These are phyloP conservation scores for Callyntrura sp. DNA, from an alignment of 2,888 invertebrate species.

Conservation along the genomic window DNA sequence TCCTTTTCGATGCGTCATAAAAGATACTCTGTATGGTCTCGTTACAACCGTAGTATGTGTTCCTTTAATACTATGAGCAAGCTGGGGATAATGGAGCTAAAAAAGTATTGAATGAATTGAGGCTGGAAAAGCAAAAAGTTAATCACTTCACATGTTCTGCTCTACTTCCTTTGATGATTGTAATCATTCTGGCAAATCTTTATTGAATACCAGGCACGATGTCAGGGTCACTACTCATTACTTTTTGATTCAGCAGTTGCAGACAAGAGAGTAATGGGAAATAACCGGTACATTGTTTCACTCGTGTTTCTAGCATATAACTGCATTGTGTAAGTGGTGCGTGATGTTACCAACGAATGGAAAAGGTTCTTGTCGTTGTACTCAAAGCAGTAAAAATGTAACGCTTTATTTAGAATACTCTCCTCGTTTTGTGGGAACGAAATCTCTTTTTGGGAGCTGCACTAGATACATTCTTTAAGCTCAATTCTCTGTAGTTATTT, in stretches of 20 bases:
- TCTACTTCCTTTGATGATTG: conserved; percentile 57
- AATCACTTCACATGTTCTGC: conserved; percentile 62
- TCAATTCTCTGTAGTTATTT: background rate
- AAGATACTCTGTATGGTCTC: too few relatives aligned
- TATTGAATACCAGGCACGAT: conserved; percentile 45
- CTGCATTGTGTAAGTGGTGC: too few relatives aligned
- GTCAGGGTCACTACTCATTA: conserved; percentile 60
- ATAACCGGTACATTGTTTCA: background rate
- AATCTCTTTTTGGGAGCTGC: background rate
- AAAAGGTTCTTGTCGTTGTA: too few relatives aligned
- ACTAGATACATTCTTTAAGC: conserved; percentile 22
- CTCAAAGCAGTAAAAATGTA: too few relatives aligned
- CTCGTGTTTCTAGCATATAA: too few relatives aligned
- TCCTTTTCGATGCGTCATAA: too few relatives aligned
- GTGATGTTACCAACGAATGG: too few relatives aligned
- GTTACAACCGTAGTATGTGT: too few relatives aligned
- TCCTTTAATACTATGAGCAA: too few relatives aligned
- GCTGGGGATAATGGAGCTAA: too few relatives aligned
- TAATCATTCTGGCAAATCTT: conserved; percentile 48
- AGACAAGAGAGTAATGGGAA: background rate
- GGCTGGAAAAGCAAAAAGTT: conserved; percentile 53
- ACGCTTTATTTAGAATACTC: background rate
- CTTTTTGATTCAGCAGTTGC: background rate
- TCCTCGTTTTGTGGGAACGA: background rate
- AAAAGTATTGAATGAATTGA: too few relatives aligned